These are phyloP conservation scores for Potorous gilbertii DNA, from an alignment of 2,797 vertebrate species.

Conservation along the genomic window DNA sequence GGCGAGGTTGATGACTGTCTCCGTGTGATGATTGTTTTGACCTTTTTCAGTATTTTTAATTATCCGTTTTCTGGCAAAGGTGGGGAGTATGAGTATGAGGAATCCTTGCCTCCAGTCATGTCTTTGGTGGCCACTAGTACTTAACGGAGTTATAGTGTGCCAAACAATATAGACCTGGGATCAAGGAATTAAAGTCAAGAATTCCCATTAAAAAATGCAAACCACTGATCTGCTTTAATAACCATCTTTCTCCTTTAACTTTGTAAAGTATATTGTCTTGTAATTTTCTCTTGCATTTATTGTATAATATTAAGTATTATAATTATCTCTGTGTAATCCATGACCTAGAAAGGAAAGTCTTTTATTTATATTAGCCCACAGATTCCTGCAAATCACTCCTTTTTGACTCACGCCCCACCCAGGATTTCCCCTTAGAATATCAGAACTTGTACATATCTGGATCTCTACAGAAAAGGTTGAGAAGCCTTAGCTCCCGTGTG, in stretches of 20 bases:
- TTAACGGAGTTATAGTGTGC: not conserved
- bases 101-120: not conserved
- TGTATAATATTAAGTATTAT: not conserved
- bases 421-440: not conserved
- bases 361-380: not conserved
- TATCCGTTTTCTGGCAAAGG: not conserved
- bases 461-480: not conserved
- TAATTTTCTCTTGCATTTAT: not conserved
- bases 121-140: not conserved
- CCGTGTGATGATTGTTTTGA: not conserved
- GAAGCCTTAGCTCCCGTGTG: not conserved
- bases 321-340: not conserved
- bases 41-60: not conserved
- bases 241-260: not conserved
- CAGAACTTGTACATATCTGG: not conserved
- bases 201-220: slow-evolving; percentile 3
- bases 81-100: not conserved
- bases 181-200: not conserved
- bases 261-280: not conserved
- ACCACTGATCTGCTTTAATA: not conserved
- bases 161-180: not conserved
- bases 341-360: not conserved
- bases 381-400: not conserved
- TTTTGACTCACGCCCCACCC: not conserved
- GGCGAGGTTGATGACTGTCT: not conserved